Percentiles rank a stretch among this genome's conserved stretches.
Conservation (phyloP, 2,888 invertebrate species). For the Lycaena phlaeas region DNA sequence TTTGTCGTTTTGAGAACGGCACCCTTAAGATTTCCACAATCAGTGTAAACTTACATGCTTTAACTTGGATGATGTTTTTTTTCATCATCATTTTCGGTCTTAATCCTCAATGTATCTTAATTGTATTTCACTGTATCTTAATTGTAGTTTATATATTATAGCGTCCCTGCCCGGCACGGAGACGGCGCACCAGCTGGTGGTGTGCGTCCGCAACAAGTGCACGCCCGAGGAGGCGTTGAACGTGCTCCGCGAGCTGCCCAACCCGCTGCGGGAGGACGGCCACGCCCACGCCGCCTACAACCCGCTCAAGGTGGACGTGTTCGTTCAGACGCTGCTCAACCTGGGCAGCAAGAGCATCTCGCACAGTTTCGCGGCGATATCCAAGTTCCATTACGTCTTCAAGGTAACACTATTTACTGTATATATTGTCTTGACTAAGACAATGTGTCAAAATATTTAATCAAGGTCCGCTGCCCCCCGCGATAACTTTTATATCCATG, state of each 20-base stretch:
- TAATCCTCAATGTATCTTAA: too few species aligned
- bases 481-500: too few species aligned
- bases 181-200: slow-evolving; percentile 89
- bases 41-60: too few species aligned
- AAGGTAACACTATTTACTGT: slow-evolving; percentile 69
- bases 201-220: slow-evolving; percentile 91
- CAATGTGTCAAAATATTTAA: too few species aligned
- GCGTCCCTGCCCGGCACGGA: slow-evolving; percentile 84
- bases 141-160: too few species aligned
- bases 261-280: slow-evolving; percentile 78
- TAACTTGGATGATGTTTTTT: too few species aligned
- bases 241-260: slow-evolving; percentile 89
- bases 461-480: too few species aligned
- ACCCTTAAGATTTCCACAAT: too few species aligned
- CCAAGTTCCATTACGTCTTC: slow-evolving; percentile 94
- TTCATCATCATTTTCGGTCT: too few species aligned
- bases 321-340: slow-evolving; percentile 94
- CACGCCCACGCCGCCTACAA: slow-evolving; percentile 83
- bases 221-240: slow-evolving; percentile 91
- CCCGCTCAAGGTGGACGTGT: slow-evolving; percentile 95
- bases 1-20: too few species aligned
- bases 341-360: slow-evolving; percentile 97
- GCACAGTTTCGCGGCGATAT: slow-evolving; percentile 98
- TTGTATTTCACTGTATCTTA: too few species aligned
- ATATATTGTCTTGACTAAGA: too few species aligned